Percentiles rank a stretch among this genome's conserved stretches.
These are phyloP conservation scores for Leptinotarsa undecemlineata DNA, from an alignment of 1,140 invertebrate species.

Conservation along the genomic window DNA sequence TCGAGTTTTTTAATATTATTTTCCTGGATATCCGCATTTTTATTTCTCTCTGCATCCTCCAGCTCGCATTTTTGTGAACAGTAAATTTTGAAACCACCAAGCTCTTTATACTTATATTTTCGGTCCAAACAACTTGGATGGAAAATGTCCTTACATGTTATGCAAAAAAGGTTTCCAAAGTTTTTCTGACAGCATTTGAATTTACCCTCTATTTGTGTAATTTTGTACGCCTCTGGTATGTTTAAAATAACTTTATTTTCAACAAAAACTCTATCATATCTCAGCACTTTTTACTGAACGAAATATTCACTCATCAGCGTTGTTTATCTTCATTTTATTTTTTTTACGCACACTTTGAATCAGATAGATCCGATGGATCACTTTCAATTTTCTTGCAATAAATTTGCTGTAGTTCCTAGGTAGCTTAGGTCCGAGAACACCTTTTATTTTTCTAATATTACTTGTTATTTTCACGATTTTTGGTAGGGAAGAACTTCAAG, in stretches of 20 bases:
- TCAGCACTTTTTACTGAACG: neutral
- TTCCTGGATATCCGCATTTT: neutral
- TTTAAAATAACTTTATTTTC: neutral
- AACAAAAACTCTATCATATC: neutral
- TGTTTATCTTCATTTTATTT: neutral
- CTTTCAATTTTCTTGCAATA: neutral
- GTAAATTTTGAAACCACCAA: neutral
- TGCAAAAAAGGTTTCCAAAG: neutral
- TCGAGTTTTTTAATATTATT: neutral
- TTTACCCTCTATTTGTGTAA: neutral
- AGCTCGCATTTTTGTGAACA: neutral
- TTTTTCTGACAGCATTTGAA: too few relatives aligned
- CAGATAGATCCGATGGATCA: neutral
- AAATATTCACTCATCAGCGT: neutral
- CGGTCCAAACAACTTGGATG: neutral
- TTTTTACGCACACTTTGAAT: neutral
- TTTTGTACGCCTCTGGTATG: neutral
- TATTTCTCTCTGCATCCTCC: neutral
- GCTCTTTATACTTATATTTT: neutral
- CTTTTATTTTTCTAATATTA: too few relatives aligned
- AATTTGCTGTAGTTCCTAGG: too few relatives aligned
- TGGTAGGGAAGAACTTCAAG: too few relatives aligned
- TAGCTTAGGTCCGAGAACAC: too few relatives aligned
- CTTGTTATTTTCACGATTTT: too few relatives aligned
- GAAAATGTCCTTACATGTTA: neutral